Percentiles rank a stretch among this genome's conserved stretches.
Evolutionary conservation across 2,113 vertebrate species (phyloP).

Genomic region (Stegastes partitus): DNA sequence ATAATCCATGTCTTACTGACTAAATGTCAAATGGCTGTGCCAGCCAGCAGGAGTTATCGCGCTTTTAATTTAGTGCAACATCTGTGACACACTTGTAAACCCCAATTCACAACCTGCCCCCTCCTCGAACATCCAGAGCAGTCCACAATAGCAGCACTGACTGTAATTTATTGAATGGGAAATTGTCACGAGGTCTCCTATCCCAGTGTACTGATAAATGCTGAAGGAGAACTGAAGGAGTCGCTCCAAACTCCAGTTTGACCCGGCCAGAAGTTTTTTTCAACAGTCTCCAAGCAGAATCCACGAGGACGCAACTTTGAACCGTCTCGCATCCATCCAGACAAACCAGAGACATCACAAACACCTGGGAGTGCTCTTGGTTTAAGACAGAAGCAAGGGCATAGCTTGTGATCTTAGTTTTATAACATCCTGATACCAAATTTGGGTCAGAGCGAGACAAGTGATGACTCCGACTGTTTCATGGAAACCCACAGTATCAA

Average conservation of each 20-base stretch:
- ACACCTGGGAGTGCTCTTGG: slow-evolving; percentile 15
- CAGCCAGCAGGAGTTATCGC: slow-evolving; percentile 11
- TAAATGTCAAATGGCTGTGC: slow-evolving; percentile 9
- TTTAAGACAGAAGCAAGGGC: slow-evolving; percentile 7
- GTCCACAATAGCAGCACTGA: background rate
- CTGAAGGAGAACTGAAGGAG: slow-evolving; percentile 30
- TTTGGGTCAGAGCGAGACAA: slow-evolving; percentile 60
- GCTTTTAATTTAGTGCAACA: slow-evolving; percentile 36
- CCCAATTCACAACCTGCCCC: background rate
- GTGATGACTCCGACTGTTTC: slow-evolving; percentile 62
- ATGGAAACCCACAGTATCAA: slow-evolving; percentile 38
- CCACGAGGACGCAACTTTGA: slow-evolving; percentile 13
- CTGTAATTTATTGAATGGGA: slow-evolving; percentile 15
- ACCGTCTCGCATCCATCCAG: background rate
- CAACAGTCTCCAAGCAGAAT: slow-evolving; percentile 20
- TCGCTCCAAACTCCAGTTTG: background rate
- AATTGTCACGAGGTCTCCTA: slow-evolving; percentile 12
- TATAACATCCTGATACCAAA: slow-evolving; percentile 53
- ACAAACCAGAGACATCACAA: slow-evolving; percentile 8
- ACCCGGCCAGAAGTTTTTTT: slow-evolving; percentile 38
- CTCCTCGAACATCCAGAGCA: background rate
- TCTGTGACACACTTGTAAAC: slow-evolving; percentile 44
- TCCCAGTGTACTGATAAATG: slow-evolving; percentile 8
- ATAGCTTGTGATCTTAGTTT: slow-evolving; percentile 56
- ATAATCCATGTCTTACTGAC: background rate